Percentiles rank a stretch among this genome's conserved stretches.
Conservation (phyloP, 2,888 invertebrate species). For the Melipona bicolor region DNA sequence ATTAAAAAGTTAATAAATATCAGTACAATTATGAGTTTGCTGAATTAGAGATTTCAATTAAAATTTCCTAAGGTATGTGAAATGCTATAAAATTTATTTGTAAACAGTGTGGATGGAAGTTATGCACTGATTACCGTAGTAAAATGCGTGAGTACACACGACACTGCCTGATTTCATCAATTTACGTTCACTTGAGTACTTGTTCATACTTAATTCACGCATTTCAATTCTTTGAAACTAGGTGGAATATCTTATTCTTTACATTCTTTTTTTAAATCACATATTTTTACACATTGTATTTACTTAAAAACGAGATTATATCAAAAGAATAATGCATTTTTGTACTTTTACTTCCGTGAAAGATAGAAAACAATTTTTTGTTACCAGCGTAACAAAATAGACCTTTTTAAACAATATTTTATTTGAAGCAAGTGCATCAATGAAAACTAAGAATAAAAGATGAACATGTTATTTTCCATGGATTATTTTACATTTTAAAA, state of each 20-base stretch:
- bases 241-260: neutral
- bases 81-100: neutral
- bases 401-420: neutral
- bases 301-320: neutral
- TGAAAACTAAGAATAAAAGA: neutral
- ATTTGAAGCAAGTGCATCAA: conserved; percentile 7
- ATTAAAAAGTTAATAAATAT: neutral
- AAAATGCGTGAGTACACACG: neutral
- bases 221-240: neutral
- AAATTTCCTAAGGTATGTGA: neutral
- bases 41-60: neutral
- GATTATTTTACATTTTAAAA: neutral
- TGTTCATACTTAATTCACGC: conserved; percentile 5
- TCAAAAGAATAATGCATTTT: neutral
- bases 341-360: conserved; percentile 29
- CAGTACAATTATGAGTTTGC: neutral
- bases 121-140: conserved; percentile 1
- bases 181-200: neutral
- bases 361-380: neutral
- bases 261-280: neutral
- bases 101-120: neutral
- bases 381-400: neutral
- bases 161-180: neutral
- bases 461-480: neutral
- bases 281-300: neutral